phyloP scores from a whole-genome alignment of 2,888 invertebrate genomes.

The Noctua janthina region DNA sequence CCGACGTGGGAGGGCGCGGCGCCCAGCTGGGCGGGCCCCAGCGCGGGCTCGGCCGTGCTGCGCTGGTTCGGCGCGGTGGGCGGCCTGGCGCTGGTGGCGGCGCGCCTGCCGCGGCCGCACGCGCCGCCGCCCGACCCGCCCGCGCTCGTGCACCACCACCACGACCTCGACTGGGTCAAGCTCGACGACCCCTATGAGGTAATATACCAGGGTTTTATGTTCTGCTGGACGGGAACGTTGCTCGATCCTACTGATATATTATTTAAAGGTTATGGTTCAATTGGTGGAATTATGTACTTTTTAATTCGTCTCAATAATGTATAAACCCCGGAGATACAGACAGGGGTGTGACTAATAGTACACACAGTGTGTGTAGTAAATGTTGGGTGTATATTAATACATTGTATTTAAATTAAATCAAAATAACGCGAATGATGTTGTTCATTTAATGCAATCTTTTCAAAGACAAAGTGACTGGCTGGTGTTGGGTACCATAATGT shows the following conservation, averaged over 20 bases:
- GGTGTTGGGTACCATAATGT: not conserved
- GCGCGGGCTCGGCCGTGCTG: slow-evolving; percentile 85
- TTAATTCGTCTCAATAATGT: not conserved
- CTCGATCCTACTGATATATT: not conserved
- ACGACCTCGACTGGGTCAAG: slow-evolving; percentile 92
- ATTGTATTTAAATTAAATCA: too few relatives aligned
- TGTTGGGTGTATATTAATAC: too few relatives aligned
- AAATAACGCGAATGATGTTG: not conserved
- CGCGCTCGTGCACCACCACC: slow-evolving; percentile 88
- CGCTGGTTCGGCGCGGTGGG: slow-evolving; percentile 97
- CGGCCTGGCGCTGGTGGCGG: slow-evolving; percentile 96
- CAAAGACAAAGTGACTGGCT: not conserved
- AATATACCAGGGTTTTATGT: not conserved
- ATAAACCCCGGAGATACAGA: not conserved
- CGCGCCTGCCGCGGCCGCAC: slow-evolving; percentile 96
- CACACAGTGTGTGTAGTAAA: too few relatives aligned
- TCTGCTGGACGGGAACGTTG: not conserved
- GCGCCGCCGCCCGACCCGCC: slow-evolving; percentile 92
- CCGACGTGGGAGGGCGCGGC: slow-evolving; percentile 72
- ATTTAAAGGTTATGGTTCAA: not conserved
- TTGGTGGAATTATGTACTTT: not conserved
- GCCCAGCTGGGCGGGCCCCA: not conserved
- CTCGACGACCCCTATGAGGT: slow-evolving; percentile 91
- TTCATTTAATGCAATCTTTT: not conserved
- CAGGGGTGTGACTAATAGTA: not conserved